Evolutionary conservation across 2,888 invertebrate genomes (phyloP).

Genomic region (Caenorhabditis sinica): DNA sequence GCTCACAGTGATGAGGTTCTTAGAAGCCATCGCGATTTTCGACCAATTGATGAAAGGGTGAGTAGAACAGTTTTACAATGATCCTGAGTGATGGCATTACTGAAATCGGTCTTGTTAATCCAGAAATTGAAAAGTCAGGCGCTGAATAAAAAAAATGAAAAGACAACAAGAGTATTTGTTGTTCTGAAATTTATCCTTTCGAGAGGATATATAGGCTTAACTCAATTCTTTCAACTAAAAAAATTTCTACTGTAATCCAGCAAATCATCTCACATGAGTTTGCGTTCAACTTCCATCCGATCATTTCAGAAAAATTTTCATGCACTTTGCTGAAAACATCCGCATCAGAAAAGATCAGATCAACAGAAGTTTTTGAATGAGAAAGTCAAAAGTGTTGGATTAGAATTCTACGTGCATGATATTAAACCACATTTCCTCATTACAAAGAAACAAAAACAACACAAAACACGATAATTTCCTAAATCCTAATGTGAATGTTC

Average conservation of each 20-base stretch:
- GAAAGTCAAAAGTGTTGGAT: slow-evolving; percentile 7
- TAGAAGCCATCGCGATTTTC: slow-evolving; percentile 52
- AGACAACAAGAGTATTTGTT: slow-evolving; percentile 42
- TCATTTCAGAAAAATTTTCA: slow-evolving; percentile 6
- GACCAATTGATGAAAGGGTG: slow-evolving; percentile 70
- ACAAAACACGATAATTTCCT: neutral
- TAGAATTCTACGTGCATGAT: slow-evolving; percentile 17
- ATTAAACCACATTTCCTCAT: neutral
- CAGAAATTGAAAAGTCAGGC: slow-evolving; percentile 10
- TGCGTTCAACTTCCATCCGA: neutral
- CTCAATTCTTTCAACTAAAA: slow-evolving; percentile 1
- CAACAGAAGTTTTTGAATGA: slow-evolving; percentile 1
- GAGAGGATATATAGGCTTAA: slow-evolving; percentile 23
- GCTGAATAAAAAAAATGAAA: slow-evolving; percentile 1
- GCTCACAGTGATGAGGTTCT: slow-evolving; percentile 48
- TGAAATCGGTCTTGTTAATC: neutral
- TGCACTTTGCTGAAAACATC: slow-evolving; percentile 32
- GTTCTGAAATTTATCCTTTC: slow-evolving; percentile 30
- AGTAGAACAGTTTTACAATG: neutral
- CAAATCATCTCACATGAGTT: slow-evolving; percentile 30
- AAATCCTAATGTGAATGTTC: neutral
- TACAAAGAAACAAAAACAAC: slow-evolving; percentile 2
- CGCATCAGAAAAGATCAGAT: slow-evolving; percentile 30
- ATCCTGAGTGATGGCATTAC: neutral
- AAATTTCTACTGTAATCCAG: slow-evolving; percentile 47